These are phyloP conservation scores for Sussaba pulchella DNA, from an alignment of 2,888 invertebrate species.

Conservation along the genomic window DNA sequence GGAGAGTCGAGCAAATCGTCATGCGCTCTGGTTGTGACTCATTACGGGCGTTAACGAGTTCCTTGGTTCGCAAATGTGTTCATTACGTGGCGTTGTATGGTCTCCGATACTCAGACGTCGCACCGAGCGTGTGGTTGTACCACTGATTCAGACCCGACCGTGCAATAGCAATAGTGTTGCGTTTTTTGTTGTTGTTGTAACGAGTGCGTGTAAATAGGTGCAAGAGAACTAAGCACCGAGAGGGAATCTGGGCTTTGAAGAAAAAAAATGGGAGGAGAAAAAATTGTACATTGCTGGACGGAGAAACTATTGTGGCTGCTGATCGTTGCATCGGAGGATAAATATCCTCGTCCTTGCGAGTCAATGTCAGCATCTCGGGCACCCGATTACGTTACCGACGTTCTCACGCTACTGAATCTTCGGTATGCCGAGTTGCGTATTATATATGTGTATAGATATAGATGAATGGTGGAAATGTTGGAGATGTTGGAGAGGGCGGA, in stretches of 20 bases:
- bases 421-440: slow-evolving; percentile 29
- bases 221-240: too few relatives aligned
- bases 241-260: too few relatives aligned
- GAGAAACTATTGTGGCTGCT: slow-evolving; percentile 41
- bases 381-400: slow-evolving; percentile 69
- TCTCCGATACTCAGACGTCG: slow-evolving; percentile 21
- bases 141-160: slow-evolving; percentile 34
- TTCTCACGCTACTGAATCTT: slow-evolving; percentile 78
- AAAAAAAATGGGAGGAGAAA: too few relatives aligned
- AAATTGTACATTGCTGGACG: too few relatives aligned
- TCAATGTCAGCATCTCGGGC: slow-evolving; percentile 77
- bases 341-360: slow-evolving; percentile 76
- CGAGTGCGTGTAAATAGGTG: slow-evolving; percentile 31
- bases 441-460: neutral
- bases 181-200: slow-evolving; percentile 40
- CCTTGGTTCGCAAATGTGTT: slow-evolving; percentile 10
- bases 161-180: slow-evolving; percentile 16
- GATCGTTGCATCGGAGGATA: slow-evolving; percentile 65
- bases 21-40: slow-evolving; percentile 65
- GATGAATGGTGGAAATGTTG: too few relatives aligned
- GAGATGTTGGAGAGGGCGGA: too few relatives aligned
- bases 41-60: slow-evolving; percentile 59
- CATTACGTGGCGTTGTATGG: slow-evolving; percentile 62
- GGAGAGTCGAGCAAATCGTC: slow-evolving; percentile 41
- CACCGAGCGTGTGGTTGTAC: slow-evolving; percentile 35